Evolutionary conservation across 2,888 invertebrate genomes (phyloP), one percentile per base, ranked within the genome.

Genomic region (Unio pictorum): DNA sequence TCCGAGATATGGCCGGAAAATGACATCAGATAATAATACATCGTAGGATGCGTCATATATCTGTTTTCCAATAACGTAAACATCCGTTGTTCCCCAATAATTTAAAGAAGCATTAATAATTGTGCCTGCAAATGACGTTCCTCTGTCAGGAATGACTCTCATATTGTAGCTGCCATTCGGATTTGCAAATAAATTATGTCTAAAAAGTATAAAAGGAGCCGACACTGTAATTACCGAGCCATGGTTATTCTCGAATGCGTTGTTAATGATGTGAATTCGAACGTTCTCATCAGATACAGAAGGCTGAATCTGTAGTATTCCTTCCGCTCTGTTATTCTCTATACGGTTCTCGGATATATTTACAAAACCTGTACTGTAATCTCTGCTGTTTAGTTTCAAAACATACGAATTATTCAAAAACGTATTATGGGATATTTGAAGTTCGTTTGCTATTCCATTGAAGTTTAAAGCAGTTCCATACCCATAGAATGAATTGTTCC

Each of bases 71-170:
- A 78, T 75, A 3, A 11, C 57, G 23, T 71, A 64, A 3, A 66
- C 26, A 55, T 73, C 64, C 0, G 67, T 63, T 7, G 64, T 73
- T n/a, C 75, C 78, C 78, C 78, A 78, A 64, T 70, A 78, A 59
- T 78, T 78, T 45, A 67, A 55, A 23, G 75, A 72, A 8, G 75
- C 75, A 62, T 78, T 75, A 23, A 78, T 18, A 30, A 30, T 55
- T 17, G 3, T 20, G 17, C 55, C 61, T 4, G 17, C 34, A 23
- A 66, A 30, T 58, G 28, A 64, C n/a, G 5, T 17, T 15, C 45
- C 45, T 45, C 45, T 28, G 7, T 45, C 64, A 34, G 15, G 55
- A 17, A 57, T 57, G 6, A 72, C 55, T 55, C 65, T 72, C 0
- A 78, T 0, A 54, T 72, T 73, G 55, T 70, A 75, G n/a, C 57